phyloP scores from a whole-genome alignment of 2,113 vertebrate species.

The Callithrix jacchus region DNA sequence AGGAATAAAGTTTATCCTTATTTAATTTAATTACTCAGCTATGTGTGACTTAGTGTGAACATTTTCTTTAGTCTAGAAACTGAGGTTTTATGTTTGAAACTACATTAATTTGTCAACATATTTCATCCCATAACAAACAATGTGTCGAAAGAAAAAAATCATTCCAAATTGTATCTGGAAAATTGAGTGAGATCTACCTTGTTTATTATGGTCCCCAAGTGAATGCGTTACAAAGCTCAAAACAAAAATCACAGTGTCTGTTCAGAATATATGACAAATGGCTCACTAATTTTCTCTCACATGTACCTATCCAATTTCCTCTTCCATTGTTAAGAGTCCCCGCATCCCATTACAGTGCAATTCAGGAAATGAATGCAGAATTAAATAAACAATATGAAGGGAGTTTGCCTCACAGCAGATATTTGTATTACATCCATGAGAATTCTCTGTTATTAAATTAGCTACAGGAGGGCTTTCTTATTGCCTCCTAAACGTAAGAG shows the following conservation, averaged over 20 bases:
- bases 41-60: not conserved
- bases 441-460: constrained; percentile 72
- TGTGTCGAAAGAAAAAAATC: not conserved
- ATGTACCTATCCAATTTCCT: constrained; percentile 41
- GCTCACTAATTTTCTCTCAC: constrained; percentile 33
- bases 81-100: constrained; percentile 35
- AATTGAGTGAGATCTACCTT: not conserved
- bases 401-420: constrained; percentile 40
- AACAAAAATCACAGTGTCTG: not conserved
- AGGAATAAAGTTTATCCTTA: not conserved
- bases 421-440: constrained; percentile 55
- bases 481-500: constrained; percentile 50
- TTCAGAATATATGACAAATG: not conserved
- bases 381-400: constrained; percentile 56
- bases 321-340: constrained; percentile 47
- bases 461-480: constrained; percentile 55
- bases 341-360: constrained; percentile 53
- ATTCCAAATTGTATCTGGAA: constrained; percentile 28
- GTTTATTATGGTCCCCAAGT: not conserved
- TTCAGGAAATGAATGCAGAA: constrained; percentile 59
- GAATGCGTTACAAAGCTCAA: constrained; percentile 21
- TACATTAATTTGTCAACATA: constrained; percentile 19
- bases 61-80: constrained; percentile 37
- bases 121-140: constrained; percentile 37
- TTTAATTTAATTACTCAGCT: not conserved